These are phyloP conservation scores for Daphoenositta chrysoptera DNA, from an alignment of 2,113 vertebrate species.

Conservation along the genomic window DNA sequence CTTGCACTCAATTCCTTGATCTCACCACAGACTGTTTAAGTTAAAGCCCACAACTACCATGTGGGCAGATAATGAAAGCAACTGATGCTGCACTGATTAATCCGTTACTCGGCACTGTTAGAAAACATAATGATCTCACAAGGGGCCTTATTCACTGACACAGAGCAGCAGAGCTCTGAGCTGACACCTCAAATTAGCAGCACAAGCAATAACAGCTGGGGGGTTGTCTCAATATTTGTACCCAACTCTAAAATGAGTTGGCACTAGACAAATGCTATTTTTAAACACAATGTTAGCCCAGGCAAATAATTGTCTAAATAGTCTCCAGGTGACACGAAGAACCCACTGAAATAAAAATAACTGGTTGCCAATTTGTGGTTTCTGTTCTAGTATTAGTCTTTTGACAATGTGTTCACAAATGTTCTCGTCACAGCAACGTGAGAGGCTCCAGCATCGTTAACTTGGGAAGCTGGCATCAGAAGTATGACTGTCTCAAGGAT, in stretches of 20 bases:
- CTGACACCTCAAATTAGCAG: constrained; percentile 76
- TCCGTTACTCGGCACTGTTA: constrained; percentile 60
- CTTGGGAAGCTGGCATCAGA: background rate
- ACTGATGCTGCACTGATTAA: constrained; percentile 71
- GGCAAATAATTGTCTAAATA: constrained; percentile 67
- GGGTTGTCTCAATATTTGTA: constrained; percentile 78
- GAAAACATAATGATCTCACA: constrained; percentile 70
- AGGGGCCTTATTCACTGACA: constrained; percentile 65
- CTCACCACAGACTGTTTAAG: constrained; percentile 50
- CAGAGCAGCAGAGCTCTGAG: constrained; percentile 46
- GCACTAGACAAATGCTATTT: constrained; percentile 60
- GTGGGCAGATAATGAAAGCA: constrained; percentile 65
- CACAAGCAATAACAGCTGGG: constrained; percentile 73
- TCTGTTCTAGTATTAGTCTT: background rate
- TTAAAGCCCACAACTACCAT: constrained; percentile 63
- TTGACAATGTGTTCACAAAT: background rate
- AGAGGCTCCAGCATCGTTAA: background rate
- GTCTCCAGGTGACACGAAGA: constrained; percentile 71
- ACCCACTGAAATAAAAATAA: constrained; percentile 65
- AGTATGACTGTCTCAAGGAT: background rate
- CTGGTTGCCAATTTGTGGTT: constrained; percentile 44
- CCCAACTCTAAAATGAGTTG: constrained; percentile 65
- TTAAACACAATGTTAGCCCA: constrained; percentile 63
- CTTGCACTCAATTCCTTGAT: background rate
- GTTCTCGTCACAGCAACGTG: background rate